These are phyloP conservation scores for Aptenodytes forsteri DNA, from an alignment of 2,113 vertebrate genomes.

Conservation along the genomic window DNA sequence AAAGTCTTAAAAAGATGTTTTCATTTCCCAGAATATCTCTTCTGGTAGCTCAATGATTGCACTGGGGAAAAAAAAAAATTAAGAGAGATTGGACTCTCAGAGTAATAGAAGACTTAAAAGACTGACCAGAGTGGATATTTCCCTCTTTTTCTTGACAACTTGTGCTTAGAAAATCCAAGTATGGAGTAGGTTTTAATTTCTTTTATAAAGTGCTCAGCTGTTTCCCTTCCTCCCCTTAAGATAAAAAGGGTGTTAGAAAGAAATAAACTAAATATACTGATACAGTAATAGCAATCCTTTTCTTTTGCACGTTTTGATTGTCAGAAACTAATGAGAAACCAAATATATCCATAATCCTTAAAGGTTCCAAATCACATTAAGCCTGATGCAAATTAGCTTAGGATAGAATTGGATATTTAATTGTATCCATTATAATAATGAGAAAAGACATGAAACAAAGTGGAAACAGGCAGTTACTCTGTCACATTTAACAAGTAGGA, in stretches of 20 bases:
- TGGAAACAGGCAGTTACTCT: background rate
- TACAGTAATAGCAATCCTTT: background rate
- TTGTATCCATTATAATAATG: background rate
- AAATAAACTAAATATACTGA: background rate
- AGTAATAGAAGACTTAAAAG: background rate
- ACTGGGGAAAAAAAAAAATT: background rate
- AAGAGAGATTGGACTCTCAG: background rate
- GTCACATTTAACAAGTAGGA: background rate
- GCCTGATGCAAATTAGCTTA: background rate
- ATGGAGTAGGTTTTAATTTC: background rate
- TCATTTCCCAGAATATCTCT: background rate
- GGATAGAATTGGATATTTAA: background rate
- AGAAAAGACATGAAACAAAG: constrained; percentile 4
- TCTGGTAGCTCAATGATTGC: background rate
- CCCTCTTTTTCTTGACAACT: background rate
- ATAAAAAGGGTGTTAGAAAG: background rate
- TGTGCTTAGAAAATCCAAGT: background rate
- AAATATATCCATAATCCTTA: background rate
- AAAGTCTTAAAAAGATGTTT: background rate
- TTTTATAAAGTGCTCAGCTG: background rate
- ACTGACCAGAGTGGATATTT: background rate
- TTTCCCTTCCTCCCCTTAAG: background rate
- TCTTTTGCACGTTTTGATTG: background rate
- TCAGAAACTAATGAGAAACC: constrained; percentile 25
- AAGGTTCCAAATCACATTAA: background rate